Base-by-base conservation (phyloP, 1,140 invertebrate species). In the Sitodiplosis mosellana region DNA sequence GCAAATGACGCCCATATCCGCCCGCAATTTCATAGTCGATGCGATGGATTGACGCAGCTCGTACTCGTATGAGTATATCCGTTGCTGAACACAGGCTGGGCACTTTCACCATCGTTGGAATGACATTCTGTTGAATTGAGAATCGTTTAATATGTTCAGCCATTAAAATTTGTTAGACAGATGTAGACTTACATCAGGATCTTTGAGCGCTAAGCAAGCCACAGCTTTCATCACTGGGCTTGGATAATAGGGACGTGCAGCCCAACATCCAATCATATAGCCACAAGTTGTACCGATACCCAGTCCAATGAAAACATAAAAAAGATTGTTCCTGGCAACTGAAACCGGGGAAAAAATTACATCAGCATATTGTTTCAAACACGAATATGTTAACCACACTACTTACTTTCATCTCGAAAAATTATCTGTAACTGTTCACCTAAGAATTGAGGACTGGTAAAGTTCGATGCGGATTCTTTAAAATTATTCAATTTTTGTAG, bases 21-120 rank as follows among this genome's bases (percentile, higher is more conserved):
- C 54, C 59, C 52, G 73, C 73, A 54, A 82, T 75, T 59, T 73
- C 70, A 34, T 72, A 60, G 58, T 82, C 80, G n/a, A 80, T 59
- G 43, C 70, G 57, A 53, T 80, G 74, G 41, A 82, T 59, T 6
- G 76, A 73, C 8, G 72, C 69, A 33, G 77, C 75, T 57, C 74
- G 73, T 2, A 82, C 78, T 67, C 77, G 72, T 40, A 82, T 69
- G 44, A 81, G 54, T 45, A 82, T 58, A 53, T 81, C 72, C 1
- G 37, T 27, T 20, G 19, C 15, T 5, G 37, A 34, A 27, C 15
- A 41, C 10, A 48, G 22, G 20, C 18, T 17, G 12, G 47, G 47
- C 19, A 48, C 15, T 17, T 45, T 33, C 18, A 33, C 34, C 34
- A 33, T 45, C 3, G 27, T 27, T 10, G 27, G 27, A 27, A 27